These are phyloP conservation scores for Calosoma granatense DNA, from an alignment of 1,140 invertebrate species.

Conservation along the genomic window DNA sequence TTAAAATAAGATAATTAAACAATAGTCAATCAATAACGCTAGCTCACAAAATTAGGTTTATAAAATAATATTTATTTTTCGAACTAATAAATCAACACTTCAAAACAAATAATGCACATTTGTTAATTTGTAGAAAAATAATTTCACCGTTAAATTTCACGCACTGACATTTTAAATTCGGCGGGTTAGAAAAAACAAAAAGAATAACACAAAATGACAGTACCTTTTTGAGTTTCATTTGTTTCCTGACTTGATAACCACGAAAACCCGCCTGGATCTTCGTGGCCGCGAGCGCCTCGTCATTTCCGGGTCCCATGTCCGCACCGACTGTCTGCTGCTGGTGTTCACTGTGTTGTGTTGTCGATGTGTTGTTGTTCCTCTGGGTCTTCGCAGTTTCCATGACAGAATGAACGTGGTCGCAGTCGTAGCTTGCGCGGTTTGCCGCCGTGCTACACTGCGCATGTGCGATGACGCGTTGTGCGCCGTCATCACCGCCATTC, in stretches of 20 bases:
- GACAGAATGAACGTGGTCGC: background rate
- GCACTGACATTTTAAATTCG: too few relatives aligned
- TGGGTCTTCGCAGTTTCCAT: background rate
- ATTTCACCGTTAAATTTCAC: too few relatives aligned
- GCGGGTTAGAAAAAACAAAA: too few relatives aligned
- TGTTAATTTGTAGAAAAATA: too few relatives aligned
- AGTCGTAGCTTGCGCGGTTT: background rate
- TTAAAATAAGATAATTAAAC: too few relatives aligned
- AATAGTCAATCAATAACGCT: too few relatives aligned
- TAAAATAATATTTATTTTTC: too few relatives aligned
- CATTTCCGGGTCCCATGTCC: background rate
- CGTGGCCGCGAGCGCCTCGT: conserved; percentile 45
- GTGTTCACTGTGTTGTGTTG: background rate
- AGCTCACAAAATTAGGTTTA: too few relatives aligned
- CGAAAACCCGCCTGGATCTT: conserved; percentile 66
- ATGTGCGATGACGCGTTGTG: background rate
- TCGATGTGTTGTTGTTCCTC: background rate
- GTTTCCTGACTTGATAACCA: conserved; percentile 58
- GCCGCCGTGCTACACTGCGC: background rate
- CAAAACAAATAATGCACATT: too few relatives aligned
- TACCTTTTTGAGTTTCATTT: conserved; percentile 37
- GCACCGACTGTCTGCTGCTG: background rate
- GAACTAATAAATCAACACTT: too few relatives aligned
- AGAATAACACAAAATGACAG: background rate
- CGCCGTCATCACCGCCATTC: background rate